A percentile compares a stretch with the other conserved stretches of the same genome.
These are phyloP conservation scores for Phengaris arion DNA, from an alignment of 2,888 invertebrate species.

Conservation along the genomic window DNA sequence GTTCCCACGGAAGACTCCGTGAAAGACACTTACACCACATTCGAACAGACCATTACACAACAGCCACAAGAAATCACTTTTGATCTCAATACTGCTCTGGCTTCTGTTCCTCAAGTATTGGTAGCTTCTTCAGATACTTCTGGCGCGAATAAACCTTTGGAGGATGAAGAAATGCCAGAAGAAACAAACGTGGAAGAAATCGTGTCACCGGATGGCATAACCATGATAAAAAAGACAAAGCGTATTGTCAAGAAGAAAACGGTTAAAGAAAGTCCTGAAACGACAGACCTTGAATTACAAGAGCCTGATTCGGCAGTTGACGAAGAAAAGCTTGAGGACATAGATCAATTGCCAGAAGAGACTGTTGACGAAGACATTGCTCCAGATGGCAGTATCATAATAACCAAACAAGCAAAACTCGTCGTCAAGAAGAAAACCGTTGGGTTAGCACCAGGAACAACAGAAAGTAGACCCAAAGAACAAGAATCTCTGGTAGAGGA, in stretches of 20 bases:
- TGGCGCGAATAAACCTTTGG: conserved; percentile 36
- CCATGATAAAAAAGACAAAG: conserved; percentile 39
- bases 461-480: conserved; percentile 35
- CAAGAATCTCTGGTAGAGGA: conserved; percentile 40
- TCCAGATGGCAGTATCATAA: not conserved
- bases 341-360: conserved; percentile 14
- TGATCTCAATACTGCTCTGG: not conserved
- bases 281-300: conserved; percentile 20
- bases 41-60: conserved; percentile 38
- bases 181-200: conserved; percentile 53
- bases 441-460: not conserved
- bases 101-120: not conserved
- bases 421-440: not conserved
- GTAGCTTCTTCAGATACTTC: conserved; percentile 35
- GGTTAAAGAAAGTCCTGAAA: conserved; percentile 41
- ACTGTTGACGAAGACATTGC: not conserved
- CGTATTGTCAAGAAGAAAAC: conserved; percentile 49
- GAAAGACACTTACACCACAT: conserved; percentile 45
- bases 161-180: conserved; percentile 42
- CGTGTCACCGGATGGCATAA: conserved; percentile 45
- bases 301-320: conserved; percentile 47
- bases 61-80: conserved; percentile 26
- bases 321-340: conserved; percentile 45
- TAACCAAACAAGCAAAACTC: not conserved
- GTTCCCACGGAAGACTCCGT: not conserved